Conservation (phyloP, 1,140 invertebrate species). For the Drosophila saltans region DNA sequence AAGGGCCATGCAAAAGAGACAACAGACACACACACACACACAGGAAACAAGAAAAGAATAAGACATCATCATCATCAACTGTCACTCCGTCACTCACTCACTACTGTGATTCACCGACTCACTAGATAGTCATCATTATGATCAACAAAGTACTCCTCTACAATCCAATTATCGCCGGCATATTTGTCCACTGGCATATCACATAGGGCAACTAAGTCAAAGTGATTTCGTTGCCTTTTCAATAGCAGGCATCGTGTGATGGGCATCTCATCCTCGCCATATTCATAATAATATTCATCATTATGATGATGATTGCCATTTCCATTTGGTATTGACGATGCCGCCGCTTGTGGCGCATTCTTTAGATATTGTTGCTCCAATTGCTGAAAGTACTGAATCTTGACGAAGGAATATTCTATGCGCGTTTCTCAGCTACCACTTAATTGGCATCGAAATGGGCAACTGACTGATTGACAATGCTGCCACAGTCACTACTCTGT, state of each 20-base stretch:
- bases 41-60: not conserved
- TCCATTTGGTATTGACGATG: constrained; percentile 40
- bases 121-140: constrained; percentile 75
- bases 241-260: constrained; percentile 56
- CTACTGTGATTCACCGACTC: constrained; percentile 41
- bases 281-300: not conserved
- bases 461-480: constrained; percentile 45
- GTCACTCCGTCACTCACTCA: not conserved
- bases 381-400: constrained; percentile 76
- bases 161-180: constrained; percentile 71
- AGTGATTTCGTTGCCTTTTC: constrained; percentile 72
- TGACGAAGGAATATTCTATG: constrained; percentile 50
- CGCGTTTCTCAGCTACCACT: constrained; percentile 49
- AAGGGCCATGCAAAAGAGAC: constrained; percentile 32
- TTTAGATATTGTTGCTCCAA: constrained; percentile 59
- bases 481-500: not conserved
- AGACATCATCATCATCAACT: not conserved
- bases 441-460: constrained; percentile 50
- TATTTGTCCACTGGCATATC: constrained; percentile 69
- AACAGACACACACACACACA: not conserved
- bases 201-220: constrained; percentile 73
- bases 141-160: constrained; percentile 77
- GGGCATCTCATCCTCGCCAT: constrained; percentile 17
- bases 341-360: constrained; percentile 40
- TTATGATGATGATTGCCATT: constrained; percentile 2